Percentiles rank a stretch among this genome's conserved stretches.
These are phyloP conservation scores for Eurystomus gularis DNA, from an alignment of 2,113 vertebrate species.

Conservation along the genomic window DNA sequence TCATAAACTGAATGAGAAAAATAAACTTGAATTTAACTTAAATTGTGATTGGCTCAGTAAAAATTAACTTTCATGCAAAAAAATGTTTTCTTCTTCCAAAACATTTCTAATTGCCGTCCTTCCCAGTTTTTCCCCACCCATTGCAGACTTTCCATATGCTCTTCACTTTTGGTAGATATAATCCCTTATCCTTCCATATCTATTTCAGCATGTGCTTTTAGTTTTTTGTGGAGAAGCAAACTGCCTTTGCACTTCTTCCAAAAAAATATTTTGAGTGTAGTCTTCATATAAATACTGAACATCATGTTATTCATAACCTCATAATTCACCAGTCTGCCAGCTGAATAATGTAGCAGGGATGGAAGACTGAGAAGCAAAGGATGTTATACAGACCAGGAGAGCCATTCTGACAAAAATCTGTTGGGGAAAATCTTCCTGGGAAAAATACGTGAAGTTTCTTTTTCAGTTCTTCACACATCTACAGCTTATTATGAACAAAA, in stretches of 20 bases:
- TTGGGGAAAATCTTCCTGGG: neutral
- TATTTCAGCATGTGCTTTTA: neutral
- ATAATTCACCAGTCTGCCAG: neutral
- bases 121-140: constrained; percentile 7
- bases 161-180: neutral
- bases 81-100: constrained; percentile 44
- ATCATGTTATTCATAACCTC: constrained; percentile 16
- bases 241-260: constrained; percentile 4
- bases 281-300: neutral
- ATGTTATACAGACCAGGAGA: neutral
- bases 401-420: constrained; percentile 10
- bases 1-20: constrained; percentile 38
- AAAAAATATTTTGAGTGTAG: neutral
- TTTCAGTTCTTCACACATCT: constrained; percentile 6
- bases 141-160: neutral
- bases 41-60: constrained; percentile 39
- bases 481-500: neutral
- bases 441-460: neutral
- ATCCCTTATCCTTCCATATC: neutral
- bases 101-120: neutral
- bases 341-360: constrained; percentile 5
- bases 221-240: constrained; percentile 1
- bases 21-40: constrained; percentile 34
- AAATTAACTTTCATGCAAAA: constrained; percentile 25
- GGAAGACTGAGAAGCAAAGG: neutral